Base-by-base conservation (phyloP, 2,888 invertebrate genomes). In the Isotomurus palustris region DNA sequence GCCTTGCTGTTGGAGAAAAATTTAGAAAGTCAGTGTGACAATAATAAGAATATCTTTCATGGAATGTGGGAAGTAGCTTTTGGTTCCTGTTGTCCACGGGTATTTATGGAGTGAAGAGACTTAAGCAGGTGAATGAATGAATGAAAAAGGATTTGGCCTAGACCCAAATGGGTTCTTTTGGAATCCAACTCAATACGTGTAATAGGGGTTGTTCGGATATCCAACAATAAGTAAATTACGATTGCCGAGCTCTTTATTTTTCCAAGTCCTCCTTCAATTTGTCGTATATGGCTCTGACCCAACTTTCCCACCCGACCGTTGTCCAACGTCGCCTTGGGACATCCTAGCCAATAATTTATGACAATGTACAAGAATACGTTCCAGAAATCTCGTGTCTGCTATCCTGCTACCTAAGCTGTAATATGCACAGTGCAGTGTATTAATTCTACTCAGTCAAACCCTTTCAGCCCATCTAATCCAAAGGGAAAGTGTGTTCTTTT, bases 161-260 rank as follows among this genome's bases (percentile, higher is more conserved):
- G 43, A 43, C 43, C 43, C 43, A 43, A 43, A 43, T 43, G 12
- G 17, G 17, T 19, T 14, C 38, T 38, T 38, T n/a, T 38, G 17
- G 5, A n/a, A 19, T 38, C n/a, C 38, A 17, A 4, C 19, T 38
- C 38, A 38, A 38, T 38, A 38, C 14, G n/a, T n/a, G n/a, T n/a
- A n/a, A n/a, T n/a, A n/a, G n/a, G n/a, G n/a, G 19, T 17, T 38
- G 17, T 38, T 4, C 8, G 5, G 38, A 38, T 8, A 43, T 22
- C 43, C 22, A 10, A 14, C 43, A 43, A 22, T 22, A 38, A 5
- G 38, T 38, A 38, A 38, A 38, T 38, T 38, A 43, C 43, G 24
- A 22, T 43, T n/a, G n/a, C 43, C 22, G 3, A 43, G 22, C 3
- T 8, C n/a, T n/a, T n/a, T 4, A 43, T 43, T 22, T 19, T 43